Evolutionary conservation across 2,113 vertebrate species (phyloP), one percentile per base, ranked within the genome.

Genomic region (Leptocoma aspasia): DNA sequence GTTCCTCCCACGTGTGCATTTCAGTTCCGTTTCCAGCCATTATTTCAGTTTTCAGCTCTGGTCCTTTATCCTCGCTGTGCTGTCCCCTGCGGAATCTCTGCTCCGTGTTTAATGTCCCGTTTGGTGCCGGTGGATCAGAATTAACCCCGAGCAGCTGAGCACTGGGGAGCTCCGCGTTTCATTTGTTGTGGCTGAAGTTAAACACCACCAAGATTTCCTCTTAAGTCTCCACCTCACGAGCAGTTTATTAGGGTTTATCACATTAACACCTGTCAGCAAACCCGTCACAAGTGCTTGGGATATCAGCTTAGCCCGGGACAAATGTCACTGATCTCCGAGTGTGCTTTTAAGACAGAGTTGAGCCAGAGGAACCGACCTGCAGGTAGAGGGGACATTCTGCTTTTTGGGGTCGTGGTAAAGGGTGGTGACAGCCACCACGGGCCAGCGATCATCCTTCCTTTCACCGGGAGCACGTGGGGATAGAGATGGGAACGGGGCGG

Each of bases 381-480:
- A 24, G 64, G 31, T 30, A 1, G 21, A 4, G 30, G 50, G n/a
- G 15, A 2, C 27, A 1, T 2, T 35, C 15, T 52, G 30, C 26
- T 44, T n/a, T 61, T 44, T 0, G 2, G 37, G 28, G 8, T 24
- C 13, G 26, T 0, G 1, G 0, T 22, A 7, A 10, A 2, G 6
- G 16, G 13, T 4, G 22, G 10, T 18, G 33, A 8, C 41, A 54
- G 16, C 37, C 47, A 18, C 24, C 4, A 0, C 4, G n/a, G 33
- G 47, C 3, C 70, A 37, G 45, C 0, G 42, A 4, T 39, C 35
- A 4, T 57, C 12, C 42, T 7, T 35, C 4, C 30, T 69, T 27
- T 3, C 18, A 0, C 0, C 22, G 7, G 73, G 37, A 78, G 45
- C 42, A 0, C 9, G 3, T 1, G 27, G 24, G 37, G 39, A 10